phyloP scores from a whole-genome alignment of 1,140 invertebrate genomes.

The Cheumatopsyche charites region DNA sequence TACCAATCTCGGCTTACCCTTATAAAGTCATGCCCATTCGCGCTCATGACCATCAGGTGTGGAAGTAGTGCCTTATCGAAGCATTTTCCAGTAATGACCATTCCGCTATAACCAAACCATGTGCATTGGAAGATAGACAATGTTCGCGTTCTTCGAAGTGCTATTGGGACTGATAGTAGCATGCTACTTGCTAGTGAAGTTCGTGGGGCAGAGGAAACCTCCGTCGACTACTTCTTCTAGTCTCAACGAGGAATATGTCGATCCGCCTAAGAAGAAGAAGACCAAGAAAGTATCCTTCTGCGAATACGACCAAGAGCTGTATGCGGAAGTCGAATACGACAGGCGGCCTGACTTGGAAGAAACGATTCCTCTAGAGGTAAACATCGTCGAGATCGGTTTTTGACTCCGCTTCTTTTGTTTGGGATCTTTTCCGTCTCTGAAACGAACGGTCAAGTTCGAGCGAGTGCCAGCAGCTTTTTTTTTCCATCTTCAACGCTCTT shows the following conservation, averaged over 20 bases:
- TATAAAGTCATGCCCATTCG: too few relatives aligned
- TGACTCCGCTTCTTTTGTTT: not conserved
- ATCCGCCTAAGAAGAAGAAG: conserved; percentile 19
- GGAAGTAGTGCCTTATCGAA: too few relatives aligned
- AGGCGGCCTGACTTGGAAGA: not conserved
- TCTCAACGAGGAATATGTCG: not conserved
- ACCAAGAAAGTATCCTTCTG: conserved; percentile 43
- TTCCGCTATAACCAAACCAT: too few relatives aligned
- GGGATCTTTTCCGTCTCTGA: too few relatives aligned
- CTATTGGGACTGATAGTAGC: conserved; percentile 5
- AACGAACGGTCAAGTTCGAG: conserved; percentile 8
- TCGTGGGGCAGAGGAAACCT: not conserved
- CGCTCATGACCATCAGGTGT: too few relatives aligned
- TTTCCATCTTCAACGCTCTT: too few relatives aligned
- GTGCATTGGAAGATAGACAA: not conserved
- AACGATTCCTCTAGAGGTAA: not conserved
- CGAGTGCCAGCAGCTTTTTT: not conserved
- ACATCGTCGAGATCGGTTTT: not conserved
- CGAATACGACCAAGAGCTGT: conserved; percentile 25
- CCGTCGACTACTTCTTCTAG: too few relatives aligned
- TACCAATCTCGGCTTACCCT: too few relatives aligned
- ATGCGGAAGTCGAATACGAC: conserved; percentile 30
- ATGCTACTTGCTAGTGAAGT: conserved; percentile 8
- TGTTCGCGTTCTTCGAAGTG: conserved; percentile 21
- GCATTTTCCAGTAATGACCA: too few relatives aligned